Evolutionary conservation across 2,113 vertebrate species (phyloP), one percentile per base, ranked within the genome.

Genomic region (Falco punctatus): DNA sequence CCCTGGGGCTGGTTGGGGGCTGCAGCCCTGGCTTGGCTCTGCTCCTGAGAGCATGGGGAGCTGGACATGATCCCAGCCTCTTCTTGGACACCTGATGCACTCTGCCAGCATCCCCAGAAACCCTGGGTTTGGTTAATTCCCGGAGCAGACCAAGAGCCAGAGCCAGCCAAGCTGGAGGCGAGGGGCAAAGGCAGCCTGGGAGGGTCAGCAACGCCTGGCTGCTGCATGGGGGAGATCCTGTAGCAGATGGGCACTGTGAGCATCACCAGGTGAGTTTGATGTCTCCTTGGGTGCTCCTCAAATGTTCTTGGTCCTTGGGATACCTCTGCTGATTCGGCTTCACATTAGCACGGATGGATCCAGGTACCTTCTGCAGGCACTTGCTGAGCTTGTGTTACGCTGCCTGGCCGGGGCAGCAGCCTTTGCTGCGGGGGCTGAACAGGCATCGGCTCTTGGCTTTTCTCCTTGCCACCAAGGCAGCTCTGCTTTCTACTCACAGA

Each of bases 141-240:
- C 44, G 57, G 32, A 79, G 70, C 1, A 0, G 8, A 55, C 65
- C 69, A 11, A 42, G 64, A 20, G 33, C 22, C 24, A 19, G 30
- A 73, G 58, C 9, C 8, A 26, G 27, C 30, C 72, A 9, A 21
- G 16, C 14, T 8, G 8, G 40, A 54, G 20, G 8, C 0, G 3
- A 64, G 65, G 3, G 21, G 33, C 75, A 90, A 57, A 83, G 49
- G 59, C 77, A 79, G 51, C 38, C 35, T 71, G 66, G 74, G 44
- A 79, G 82, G 1, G 0, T 10, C 74, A 66, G 30, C 80, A 70
- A 2, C 0, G 0, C 32, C 55, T 0, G 0, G 30, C 19, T 61
- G 59, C 42, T 18, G 38, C 46, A 24, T 0, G 1, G 73, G 71
- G 30, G 8, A 49, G n/a, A 12, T 13, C 30, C 3, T 11, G 64